Conservation (phyloP, 2,113 vertebrate genomes). For the Cynopterus brachyotis region DNA sequence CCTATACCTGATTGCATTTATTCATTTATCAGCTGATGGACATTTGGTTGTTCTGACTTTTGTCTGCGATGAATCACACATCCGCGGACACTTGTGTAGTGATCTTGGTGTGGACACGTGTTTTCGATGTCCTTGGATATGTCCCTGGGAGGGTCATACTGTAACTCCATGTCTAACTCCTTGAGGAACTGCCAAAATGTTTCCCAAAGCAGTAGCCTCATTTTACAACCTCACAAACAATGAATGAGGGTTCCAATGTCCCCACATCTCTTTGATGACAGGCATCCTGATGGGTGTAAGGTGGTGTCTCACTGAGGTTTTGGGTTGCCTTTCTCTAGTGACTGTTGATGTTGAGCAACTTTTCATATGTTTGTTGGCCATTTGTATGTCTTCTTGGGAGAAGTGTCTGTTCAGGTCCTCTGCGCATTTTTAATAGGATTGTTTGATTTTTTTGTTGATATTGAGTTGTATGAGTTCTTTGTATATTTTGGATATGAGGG, state of each 20-base stretch:
- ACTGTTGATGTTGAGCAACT: no score
- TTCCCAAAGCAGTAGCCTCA: neutral
- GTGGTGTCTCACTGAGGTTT: no score
- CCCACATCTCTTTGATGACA: neutral
- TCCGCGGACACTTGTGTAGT: neutral
- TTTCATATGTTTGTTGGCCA: no score
- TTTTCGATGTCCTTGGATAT: neutral
- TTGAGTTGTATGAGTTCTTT: no score
- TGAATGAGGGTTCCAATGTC: neutral
- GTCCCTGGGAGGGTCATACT: neutral
- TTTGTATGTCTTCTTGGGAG: no score
- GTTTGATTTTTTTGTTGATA: no score
- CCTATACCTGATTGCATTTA: fast-evolving
- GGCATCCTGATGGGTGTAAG: no score
- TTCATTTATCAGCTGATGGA: no score
- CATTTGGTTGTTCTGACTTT: neutral
- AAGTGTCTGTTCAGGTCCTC: no score
- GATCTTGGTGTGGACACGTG: neutral
- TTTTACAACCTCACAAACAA: neutral
- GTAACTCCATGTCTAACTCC: neutral
- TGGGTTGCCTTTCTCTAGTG: no score
- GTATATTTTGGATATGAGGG: no score
- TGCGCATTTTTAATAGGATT: no score
- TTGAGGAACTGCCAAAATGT: neutral
- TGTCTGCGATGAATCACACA: neutral